These are phyloP conservation scores for Kryphioiulus occultus DNA, from an alignment of 2,888 invertebrate genomes.

Conservation along the genomic window DNA sequence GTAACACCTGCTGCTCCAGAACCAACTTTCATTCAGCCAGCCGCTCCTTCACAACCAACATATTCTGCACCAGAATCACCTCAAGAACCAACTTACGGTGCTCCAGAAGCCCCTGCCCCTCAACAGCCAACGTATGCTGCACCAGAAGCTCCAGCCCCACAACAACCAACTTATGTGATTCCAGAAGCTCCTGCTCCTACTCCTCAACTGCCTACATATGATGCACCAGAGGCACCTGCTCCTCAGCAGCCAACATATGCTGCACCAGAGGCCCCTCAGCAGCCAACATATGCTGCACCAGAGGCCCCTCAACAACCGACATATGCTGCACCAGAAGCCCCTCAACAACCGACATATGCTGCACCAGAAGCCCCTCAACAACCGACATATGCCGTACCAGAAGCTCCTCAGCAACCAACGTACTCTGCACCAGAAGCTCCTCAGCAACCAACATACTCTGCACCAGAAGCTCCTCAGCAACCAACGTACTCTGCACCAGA, in stretches of 20 bases:
- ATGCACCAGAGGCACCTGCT: not conserved
- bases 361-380: not conserved
- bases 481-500: not conserved
- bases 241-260: constrained; percentile 7
- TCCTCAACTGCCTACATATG: not conserved
- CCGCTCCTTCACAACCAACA: not conserved
- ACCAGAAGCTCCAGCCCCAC: not conserved
- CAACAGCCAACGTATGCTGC: constrained; percentile 4
- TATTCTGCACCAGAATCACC: not conserved
- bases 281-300: not conserved
- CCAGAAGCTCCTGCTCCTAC: not conserved
- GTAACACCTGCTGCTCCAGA: not conserved
- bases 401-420: not conserved
- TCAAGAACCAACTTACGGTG: not conserved
- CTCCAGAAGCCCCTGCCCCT: constrained; percentile 32
- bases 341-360: not conserved
- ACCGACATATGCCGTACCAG: not conserved
- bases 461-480: not conserved
- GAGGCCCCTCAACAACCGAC: not conserved
- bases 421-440: not conserved
- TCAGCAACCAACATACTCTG: not conserved
- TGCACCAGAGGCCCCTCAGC: not conserved
- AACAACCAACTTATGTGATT: not conserved
- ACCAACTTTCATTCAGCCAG: not conserved
- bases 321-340: not conserved